Evolutionary conservation across 1,140 invertebrate species (phyloP).

Genomic region (Pinna nobilis): DNA sequence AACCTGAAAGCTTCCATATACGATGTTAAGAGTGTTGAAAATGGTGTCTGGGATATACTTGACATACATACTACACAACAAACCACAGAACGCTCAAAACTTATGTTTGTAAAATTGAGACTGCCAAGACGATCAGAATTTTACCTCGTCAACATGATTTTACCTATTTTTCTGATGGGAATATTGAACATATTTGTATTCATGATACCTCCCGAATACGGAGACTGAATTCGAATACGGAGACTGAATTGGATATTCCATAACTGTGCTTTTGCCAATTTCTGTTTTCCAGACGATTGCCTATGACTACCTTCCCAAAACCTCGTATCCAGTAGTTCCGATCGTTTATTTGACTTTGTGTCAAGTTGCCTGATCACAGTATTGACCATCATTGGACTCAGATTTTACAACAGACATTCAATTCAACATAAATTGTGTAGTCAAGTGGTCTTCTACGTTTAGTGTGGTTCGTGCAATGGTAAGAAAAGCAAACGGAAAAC

Average conservation of each 20-base stretch:
- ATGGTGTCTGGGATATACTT: constrained; percentile 14
- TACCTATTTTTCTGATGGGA: constrained; percentile 40
- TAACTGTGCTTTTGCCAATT: constrained; percentile 43
- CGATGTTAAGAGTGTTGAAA: background rate
- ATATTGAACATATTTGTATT: constrained; percentile 45
- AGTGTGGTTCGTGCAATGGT: too few relatives aligned
- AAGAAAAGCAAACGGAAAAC: too few relatives aligned
- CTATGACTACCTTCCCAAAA: constrained; percentile 7
- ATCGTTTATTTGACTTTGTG: constrained; percentile 9
- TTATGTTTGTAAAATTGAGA: constrained; percentile 33
- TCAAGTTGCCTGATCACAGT: constrained; percentile 11
- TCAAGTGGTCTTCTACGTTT: too few relatives aligned
- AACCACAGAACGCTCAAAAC: background rate
- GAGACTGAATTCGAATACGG: too few relatives aligned
- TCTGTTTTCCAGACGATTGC: constrained; percentile 39
- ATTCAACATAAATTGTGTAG: too few relatives aligned
- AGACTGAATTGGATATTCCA: constrained; percentile 44
- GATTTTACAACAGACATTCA: too few relatives aligned
- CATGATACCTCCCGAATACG: constrained; percentile 37
- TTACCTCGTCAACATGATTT: constrained; percentile 41
- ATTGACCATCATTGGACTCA: constrained; percentile 1
- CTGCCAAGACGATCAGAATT: constrained; percentile 44
- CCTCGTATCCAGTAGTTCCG: constrained; percentile 4
- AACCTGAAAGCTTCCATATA: background rate
- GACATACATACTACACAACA: background rate